A percentile compares a stretch with the other conserved stretches of the same genome.
Evolutionary conservation across 2,113 vertebrate genomes (phyloP).

Genomic region (Misgurnus anguillicaudatus): DNA sequence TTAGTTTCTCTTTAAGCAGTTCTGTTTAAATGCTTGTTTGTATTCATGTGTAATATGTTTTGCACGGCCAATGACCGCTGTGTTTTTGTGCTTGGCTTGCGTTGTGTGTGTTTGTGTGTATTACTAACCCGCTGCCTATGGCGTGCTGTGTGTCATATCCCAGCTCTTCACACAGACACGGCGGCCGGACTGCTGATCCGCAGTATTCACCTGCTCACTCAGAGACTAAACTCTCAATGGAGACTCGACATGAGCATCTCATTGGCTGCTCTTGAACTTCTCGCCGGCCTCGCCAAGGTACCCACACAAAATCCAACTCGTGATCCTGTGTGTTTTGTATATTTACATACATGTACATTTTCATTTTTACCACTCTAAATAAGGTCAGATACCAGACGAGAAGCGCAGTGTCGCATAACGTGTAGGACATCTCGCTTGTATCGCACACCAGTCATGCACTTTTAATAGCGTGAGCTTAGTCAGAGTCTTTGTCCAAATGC

Average conservation of each 20-base stretch:
- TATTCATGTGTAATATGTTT: background rate
- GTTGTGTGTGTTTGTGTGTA: constrained; percentile 50
- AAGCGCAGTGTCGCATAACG: too few relatives aligned
- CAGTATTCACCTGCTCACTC: constrained; percentile 89
- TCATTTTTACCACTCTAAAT: too few relatives aligned
- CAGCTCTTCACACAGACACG: constrained; percentile 95
- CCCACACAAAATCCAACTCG: background rate
- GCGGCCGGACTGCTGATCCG: constrained; percentile 88
- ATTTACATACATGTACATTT: too few relatives aligned
- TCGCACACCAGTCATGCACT: too few relatives aligned
- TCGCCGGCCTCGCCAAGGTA: constrained; percentile 92
- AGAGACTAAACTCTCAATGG: constrained; percentile 89
- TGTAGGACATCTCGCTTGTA: too few relatives aligned
- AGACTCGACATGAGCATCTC: constrained; percentile 91
- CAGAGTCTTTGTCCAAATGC: too few relatives aligned
- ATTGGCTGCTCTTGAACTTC: constrained; percentile 87
- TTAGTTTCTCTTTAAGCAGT: background rate
- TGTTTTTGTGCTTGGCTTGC: constrained; percentile 47
- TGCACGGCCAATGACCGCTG: constrained; percentile 43
- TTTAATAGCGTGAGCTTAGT: too few relatives aligned
- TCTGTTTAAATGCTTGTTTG: background rate
- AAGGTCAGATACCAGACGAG: too few relatives aligned
- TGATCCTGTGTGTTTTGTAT: too few relatives aligned
- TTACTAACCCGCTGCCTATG: constrained; percentile 67
- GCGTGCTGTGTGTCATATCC: constrained; percentile 83